These are phyloP conservation scores for Napeogenes sylphis DNA, from an alignment of 2,888 invertebrate genomes.

Conservation along the genomic window DNA sequence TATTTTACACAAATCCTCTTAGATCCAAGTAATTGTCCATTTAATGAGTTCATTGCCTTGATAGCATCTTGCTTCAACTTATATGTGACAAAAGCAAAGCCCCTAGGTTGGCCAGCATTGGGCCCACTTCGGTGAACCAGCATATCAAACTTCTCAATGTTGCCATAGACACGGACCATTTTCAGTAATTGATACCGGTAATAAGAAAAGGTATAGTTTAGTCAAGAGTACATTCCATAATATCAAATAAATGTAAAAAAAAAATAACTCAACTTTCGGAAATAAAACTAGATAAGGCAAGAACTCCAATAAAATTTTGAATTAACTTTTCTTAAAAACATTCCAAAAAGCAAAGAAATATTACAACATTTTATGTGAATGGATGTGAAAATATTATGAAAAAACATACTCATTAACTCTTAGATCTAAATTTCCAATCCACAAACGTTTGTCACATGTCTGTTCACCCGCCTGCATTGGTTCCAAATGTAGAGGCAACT, in stretches of 20 bases:
- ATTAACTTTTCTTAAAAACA: background rate
- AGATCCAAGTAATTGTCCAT: conserved; percentile 85
- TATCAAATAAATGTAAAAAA: background rate
- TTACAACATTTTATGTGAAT: conserved; percentile 6
- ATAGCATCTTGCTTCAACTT: conserved; percentile 82
- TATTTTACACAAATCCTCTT: conserved; percentile 88
- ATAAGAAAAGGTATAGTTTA: conserved; percentile 66
- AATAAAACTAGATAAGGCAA: too few relatives aligned
- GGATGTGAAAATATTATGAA: conserved; percentile 36
- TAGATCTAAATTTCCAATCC: conserved; percentile 95
- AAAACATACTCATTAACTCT: conserved; percentile 94
- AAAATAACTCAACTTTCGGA: background rate
- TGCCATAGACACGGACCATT: conserved; percentile 95
- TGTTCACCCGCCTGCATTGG: conserved; percentile 70
- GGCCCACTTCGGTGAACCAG: conserved; percentile 95
- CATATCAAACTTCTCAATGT: conserved; percentile 96
- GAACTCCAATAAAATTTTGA: too few relatives aligned
- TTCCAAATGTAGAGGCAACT: conserved; percentile 76
- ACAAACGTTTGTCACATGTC: conserved; percentile 84
- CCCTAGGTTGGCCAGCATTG: conserved; percentile 90
- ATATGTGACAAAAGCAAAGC: conserved; percentile 96
- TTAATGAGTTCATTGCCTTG: conserved; percentile 83
- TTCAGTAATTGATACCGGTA: conserved; percentile 97
- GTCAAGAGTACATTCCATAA: conserved; percentile 34
- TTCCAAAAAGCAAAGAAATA: background rate